Evolutionary conservation across 2,113 vertebrate species (phyloP), one percentile per base, ranked within the genome.

Genomic region (Aegypius monachus): DNA sequence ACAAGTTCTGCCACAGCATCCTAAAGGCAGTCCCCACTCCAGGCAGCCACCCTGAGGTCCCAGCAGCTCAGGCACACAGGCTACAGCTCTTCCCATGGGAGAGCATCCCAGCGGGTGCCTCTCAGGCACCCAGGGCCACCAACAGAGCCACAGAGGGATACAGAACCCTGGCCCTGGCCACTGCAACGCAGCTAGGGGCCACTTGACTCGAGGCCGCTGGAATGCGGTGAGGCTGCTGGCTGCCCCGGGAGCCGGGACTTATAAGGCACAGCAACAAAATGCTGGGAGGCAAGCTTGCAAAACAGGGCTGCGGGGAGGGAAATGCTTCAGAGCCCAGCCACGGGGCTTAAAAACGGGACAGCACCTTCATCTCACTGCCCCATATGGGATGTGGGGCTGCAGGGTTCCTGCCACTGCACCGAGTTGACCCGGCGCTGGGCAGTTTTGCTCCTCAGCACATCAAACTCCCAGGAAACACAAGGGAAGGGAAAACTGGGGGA

Each of bases 191-290:
- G 93, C 82, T 36, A 32, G 73, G 70, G 70, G 89, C 95, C 89
- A 92, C 97, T 98, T 97, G 98, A 98, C 85, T 59, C 4, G 8
- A 98, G 97, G 48, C 36, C 4, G 68, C 97, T 97, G 98, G 98
- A 98, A 98, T 98, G 97, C 92, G 4, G 96, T 3, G 16, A 97
- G 91, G 93, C 52, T 67, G 95, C 86, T 8, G 10, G 36, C 94
- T 84, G 94, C 77, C 43, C 79, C 9, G 1, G 73, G 86, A 97
- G 81, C 90, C 93, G 1, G 97, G 97, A 98, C 98, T 98, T 98
- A 98, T 97, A 98, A 98, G 98, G 98, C 86, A 77, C 87, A 2
- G 90, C 66, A 97, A 85, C 36, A 17, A 67, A 53, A 92, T 59
- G 40, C 66, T 3, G 63, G 62, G 88, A 87, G 42, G 59, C 7